phyloP scores from a whole-genome alignment of 1,140 invertebrate species.

The Nasonia giraulti region DNA sequence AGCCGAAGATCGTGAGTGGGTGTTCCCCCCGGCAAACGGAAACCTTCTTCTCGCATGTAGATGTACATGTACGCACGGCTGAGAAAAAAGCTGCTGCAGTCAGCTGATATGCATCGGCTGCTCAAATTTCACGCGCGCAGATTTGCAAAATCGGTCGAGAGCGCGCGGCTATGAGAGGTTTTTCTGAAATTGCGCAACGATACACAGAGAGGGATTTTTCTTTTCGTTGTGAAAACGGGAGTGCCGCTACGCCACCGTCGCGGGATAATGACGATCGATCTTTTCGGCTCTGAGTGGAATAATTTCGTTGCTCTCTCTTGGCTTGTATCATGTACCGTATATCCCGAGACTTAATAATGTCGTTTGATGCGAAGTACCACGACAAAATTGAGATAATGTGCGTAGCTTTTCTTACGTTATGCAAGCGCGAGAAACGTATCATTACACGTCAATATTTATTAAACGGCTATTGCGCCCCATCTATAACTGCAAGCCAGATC shows the following conservation, averaged over 20 bases:
- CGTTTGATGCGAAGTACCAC: too few species aligned
- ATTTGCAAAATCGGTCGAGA: slow-evolving; percentile 1
- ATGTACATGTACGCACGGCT: not conserved
- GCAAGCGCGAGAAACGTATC: too few species aligned
- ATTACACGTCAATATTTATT: too few species aligned
- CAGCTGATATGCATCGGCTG: not conserved
- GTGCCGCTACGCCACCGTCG: not conserved
- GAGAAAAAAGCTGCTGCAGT: not conserved
- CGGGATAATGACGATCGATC: not conserved
- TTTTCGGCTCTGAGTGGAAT: not conserved
- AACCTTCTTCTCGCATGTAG: slow-evolving; percentile 26
- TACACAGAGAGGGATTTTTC: not conserved
- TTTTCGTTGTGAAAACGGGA: not conserved
- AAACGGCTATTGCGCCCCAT: too few species aligned
- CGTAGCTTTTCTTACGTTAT: too few species aligned
- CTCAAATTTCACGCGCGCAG: not conserved
- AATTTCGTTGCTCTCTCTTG: not conserved
- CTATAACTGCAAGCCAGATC: too few species aligned
- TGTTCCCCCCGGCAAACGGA: slow-evolving; percentile 54
- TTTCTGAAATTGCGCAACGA: not conserved
- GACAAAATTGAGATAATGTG: too few species aligned
- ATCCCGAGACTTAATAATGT: too few species aligned
- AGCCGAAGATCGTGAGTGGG: slow-evolving; percentile 62
- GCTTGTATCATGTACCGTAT: too few species aligned
- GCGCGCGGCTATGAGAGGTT: not conserved